Base-by-base conservation (phyloP, 2,797 vertebrate genomes). In the Gymnoscopelus braueri region DNA sequence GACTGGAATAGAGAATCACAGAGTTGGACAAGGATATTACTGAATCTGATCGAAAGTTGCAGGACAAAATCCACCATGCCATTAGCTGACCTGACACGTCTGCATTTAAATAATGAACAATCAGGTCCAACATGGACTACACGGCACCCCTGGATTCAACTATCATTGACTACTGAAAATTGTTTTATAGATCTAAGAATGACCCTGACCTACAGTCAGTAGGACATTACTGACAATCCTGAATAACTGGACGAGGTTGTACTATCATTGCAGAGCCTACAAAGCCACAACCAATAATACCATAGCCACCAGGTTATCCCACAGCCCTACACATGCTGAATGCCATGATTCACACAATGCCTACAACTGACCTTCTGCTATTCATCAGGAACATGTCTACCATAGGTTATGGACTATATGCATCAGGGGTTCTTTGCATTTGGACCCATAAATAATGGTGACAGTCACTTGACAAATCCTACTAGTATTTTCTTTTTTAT, bases 1-100 rank as follows among this genome's bases (percentile, higher is more conserved):
- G 65, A 81, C 75, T 79, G 74, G 77, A 81, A 73, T 59, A 44
- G 59, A 60, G 44, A 71, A 65, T 52, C 62, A 32, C 39, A 26
- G n/a, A 39, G 72, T 49, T 59, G 51, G 53, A 62, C 29, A 60
- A 51, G 50, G 2, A 69, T 14, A 3, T 65, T 6, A 52, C 54
- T 52, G 12, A 56, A 44, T 44, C 8, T 44, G 52, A 13, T 47
- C 35, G 29, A 71, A 48, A 63, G 53, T 59, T 65, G 14, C n/a
- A 19, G 62, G 50, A n/a, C 13, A 62, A 60, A 74, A 10, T 44
- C 39, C 50, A 51, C 13, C 64, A 59, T 63, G 66, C 60, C 75
- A 57, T 64, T 39, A 15, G 51, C 57, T 39, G 13, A 59, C 57
- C 32, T n/a, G 69, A 35, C 51, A 82, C 67, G 68, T 72, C 50